Evolutionary conservation across 2,113 vertebrate species (phyloP), one percentile per base, ranked within the genome.

Genomic region (Corythornis madagascariensis): DNA sequence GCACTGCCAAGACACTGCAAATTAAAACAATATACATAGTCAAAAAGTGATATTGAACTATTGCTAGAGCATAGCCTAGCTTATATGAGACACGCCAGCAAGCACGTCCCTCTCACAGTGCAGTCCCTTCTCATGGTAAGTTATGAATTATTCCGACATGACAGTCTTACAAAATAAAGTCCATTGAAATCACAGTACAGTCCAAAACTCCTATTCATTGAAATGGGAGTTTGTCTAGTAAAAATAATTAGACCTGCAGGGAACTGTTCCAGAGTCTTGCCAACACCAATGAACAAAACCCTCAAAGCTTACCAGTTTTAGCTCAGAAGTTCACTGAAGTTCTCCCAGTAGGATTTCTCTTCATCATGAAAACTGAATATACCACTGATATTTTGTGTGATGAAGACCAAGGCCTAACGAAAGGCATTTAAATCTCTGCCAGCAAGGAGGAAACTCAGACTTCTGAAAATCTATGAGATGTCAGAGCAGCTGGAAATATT

Each of bases 201-300:
- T 73, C 83, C 91, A 95, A 91, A 69, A 55, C 85, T 92, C 80
- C 67, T 87, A 50, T 85, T 90, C 95, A 78, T 76, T 89, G 77
- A 73, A 81, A 77, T 50, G 35, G 65, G 88, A 90, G 50, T 66
- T 90, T 87, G 75, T 85, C 85, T 96, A 75, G 90, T 82, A 92
- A 95, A 97, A 95, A 92, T 97, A 97, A 96, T 96, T 95, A 95
- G 74, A 97, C 88, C 95, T 96, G 92, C 90, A 95, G 96, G 95
- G 96, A 96, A 95, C 92, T 88, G 63, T 65, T 93, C 90, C 92
- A 90, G 59, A 74, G 72, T 78, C 86, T 93, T 95, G 83, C 93
- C 89, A 96, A 61, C 47, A 83, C 85, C 92, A 90, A 69, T 79
- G 85, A 94, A 88, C 90, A 91, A 95, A 94, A 80, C 56, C 59